These are phyloP conservation scores for Chauna torquata DNA, from an alignment of 2,113 vertebrate species.

Conservation along the genomic window DNA sequence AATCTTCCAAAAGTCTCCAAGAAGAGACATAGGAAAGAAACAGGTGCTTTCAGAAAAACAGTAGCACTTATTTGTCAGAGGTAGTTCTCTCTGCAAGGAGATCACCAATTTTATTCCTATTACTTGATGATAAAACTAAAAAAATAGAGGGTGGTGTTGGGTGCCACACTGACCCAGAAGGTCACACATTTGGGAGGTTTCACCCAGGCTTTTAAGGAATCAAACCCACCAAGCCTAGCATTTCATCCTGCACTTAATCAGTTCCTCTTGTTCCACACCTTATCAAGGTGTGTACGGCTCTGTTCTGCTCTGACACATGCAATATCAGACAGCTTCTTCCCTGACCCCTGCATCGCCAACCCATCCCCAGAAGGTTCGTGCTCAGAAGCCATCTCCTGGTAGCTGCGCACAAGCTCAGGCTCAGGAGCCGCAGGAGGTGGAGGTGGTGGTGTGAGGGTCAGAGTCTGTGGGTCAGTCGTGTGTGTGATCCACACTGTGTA, in stretches of 20 bases:
- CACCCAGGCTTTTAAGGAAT: neutral
- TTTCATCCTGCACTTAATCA: neutral
- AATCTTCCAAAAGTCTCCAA: slow-evolving; percentile 34
- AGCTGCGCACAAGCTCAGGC: neutral
- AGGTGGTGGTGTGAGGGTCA: neutral
- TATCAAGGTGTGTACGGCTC: neutral
- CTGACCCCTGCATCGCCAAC: neutral
- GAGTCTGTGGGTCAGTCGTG: neutral
- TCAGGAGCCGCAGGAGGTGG: neutral
- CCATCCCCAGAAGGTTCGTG: neutral
- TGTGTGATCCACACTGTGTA: neutral
- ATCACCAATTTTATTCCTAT: slow-evolving; percentile 46
- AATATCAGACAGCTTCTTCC: neutral
- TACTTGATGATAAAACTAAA: neutral
- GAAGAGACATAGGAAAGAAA: slow-evolving; percentile 36
- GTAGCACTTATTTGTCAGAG: slow-evolving; percentile 41
- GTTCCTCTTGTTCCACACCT: neutral
- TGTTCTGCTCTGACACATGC: neutral
- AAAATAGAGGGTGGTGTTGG: neutral
- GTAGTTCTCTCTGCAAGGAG: neutral
- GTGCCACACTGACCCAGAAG: neutral
- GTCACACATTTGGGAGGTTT: neutral
- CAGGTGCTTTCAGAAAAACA: slow-evolving; percentile 33
- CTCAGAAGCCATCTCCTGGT: rapidly evolving
- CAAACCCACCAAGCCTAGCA: neutral